phyloP scores from a whole-genome alignment of 2,888 invertebrate species.

The Peribatodes rhomboidaria region DNA sequence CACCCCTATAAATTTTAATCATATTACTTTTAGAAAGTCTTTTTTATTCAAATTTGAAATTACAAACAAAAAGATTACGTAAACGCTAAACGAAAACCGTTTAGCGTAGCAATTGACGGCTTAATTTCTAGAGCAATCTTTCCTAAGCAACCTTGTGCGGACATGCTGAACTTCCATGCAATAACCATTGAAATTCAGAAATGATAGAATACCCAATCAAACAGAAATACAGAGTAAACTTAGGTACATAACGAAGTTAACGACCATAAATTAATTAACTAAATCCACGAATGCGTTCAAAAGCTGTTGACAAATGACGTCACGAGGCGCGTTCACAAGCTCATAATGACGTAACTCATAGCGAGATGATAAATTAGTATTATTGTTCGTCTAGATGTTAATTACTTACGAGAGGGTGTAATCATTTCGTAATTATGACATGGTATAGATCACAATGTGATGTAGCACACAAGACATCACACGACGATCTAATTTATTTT shows the following conservation, averaged over 20 bases:
- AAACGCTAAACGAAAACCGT: too few species aligned
- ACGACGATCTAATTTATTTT: neutral
- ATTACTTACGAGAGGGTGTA: constrained; percentile 30
- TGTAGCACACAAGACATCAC: too few species aligned
- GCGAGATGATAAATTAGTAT: constrained; percentile 41
- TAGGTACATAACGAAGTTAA: neutral
- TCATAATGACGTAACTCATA: constrained; percentile 27
- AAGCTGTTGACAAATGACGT: constrained; percentile 37
- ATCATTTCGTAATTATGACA: constrained; percentile 34
- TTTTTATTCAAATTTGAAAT: too few species aligned
- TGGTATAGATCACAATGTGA: neutral
- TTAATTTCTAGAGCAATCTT: too few species aligned
- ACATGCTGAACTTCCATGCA: too few species aligned
- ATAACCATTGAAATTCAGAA: too few species aligned
- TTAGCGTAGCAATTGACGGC: too few species aligned
- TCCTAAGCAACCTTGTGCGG: too few species aligned
- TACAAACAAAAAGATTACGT: too few species aligned
- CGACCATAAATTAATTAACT: constrained; percentile 2
- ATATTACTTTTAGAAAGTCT: too few species aligned
- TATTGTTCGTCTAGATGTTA: constrained; percentile 40
- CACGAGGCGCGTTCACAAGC: constrained; percentile 28
- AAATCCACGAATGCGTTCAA: constrained; percentile 30
- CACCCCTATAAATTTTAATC: too few species aligned
- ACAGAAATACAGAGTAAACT: neutral
- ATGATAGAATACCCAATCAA: neutral